Evolutionary conservation across 2,888 invertebrate species (phyloP).

Genomic region (Glomeris marginata): DNA sequence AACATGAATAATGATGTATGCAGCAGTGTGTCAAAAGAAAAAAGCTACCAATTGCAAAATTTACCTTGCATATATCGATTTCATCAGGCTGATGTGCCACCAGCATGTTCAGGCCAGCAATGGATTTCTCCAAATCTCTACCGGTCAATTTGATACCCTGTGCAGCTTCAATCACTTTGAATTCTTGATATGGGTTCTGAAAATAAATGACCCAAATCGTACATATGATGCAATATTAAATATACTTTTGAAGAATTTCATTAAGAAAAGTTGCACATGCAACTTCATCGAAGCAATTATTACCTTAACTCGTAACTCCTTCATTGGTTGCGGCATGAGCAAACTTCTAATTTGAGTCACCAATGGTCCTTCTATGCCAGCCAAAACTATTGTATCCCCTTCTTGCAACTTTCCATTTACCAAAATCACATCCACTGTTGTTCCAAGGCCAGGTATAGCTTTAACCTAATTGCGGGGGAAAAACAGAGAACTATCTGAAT

Average conservation of each 20-base stretch:
- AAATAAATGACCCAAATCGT: not conserved
- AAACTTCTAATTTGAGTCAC: constrained; percentile 92
- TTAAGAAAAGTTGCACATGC: constrained; percentile 20
- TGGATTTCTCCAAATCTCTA: constrained; percentile 93
- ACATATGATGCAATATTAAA: not conserved
- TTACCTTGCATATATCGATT: constrained; percentile 54
- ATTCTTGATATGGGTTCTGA: constrained; percentile 59
- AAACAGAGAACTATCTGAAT: too few species aligned
- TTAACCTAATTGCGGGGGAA: too few species aligned
- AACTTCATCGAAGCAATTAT: not conserved
- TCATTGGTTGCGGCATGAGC: constrained; percentile 95
- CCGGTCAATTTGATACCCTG: constrained; percentile 98
- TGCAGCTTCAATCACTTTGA: constrained; percentile 87
- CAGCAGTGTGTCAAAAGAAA: not conserved
- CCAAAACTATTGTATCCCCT: constrained; percentile 86
- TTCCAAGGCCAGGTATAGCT: constrained; percentile 90
- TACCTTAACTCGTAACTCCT: constrained; percentile 90
- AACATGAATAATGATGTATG: constrained; percentile 1
- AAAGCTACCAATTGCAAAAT: not conserved
- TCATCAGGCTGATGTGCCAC: constrained; percentile 90
- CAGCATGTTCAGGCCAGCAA: constrained; percentile 82
- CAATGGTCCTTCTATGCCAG: constrained; percentile 96
- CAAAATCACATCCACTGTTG: constrained; percentile 96
- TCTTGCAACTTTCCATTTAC: constrained; percentile 90
- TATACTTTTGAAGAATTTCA: not conserved